Percentiles rank a stretch among this genome's conserved stretches.
phyloP scores from a whole-genome alignment of 2,888 invertebrate species.

The Pachydiplax longipennis region DNA sequence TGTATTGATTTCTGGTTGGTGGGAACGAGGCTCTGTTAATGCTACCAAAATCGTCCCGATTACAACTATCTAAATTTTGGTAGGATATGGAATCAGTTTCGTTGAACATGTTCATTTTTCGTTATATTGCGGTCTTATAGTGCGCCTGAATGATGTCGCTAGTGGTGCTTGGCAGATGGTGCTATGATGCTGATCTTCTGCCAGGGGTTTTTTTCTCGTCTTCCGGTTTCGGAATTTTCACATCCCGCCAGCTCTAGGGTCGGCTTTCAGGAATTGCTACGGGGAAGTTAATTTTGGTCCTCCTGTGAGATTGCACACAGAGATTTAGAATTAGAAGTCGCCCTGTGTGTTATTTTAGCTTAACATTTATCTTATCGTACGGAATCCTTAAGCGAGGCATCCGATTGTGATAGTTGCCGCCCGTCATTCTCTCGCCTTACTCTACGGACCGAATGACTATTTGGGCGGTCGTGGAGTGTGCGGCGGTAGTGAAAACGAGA shows the following conservation, averaged over 20 bases:
- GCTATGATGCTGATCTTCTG: background rate
- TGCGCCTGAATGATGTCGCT: background rate
- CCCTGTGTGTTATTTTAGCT: slow-evolving; percentile 15
- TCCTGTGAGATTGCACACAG: slow-evolving; percentile 31
- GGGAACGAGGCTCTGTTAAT: no score
- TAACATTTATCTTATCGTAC: background rate
- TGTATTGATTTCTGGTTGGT: no score
- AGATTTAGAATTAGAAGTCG: slow-evolving; percentile 29
- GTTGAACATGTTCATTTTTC: no score
- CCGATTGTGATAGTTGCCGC: background rate
- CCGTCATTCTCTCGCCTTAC: background rate
- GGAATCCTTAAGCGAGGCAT: background rate
- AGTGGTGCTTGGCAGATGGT: background rate
- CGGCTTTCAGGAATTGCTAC: background rate
- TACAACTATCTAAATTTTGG: no score
- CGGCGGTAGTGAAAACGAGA: background rate
- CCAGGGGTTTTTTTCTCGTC: background rate
- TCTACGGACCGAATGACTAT: slow-evolving; percentile 28
- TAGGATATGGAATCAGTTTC: no score
- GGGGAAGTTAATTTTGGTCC: background rate
- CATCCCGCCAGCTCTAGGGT: background rate
- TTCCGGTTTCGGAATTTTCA: background rate
- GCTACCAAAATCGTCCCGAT: no score
- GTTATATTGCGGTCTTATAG: background rate
- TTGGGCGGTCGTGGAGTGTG: slow-evolving; percentile 38